These are phyloP conservation scores for Clarias gariepinus DNA, from an alignment of 2,113 vertebrate species.

Conservation along the genomic window DNA sequence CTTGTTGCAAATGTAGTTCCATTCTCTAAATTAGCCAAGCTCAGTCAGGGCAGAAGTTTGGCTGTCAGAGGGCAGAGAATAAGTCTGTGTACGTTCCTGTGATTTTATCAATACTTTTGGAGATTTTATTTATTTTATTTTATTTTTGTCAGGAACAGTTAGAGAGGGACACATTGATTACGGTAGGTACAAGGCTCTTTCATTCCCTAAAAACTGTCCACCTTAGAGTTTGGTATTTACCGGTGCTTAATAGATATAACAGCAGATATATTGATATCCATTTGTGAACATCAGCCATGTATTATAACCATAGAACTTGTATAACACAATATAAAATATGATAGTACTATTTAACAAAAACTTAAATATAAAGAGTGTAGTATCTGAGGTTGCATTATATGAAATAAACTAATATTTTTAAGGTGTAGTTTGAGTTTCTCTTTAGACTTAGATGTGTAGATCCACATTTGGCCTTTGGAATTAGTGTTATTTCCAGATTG, in stretches of 20 bases:
- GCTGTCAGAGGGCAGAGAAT: constrained; percentile 51
- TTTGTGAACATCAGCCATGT: neutral
- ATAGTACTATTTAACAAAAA: neutral
- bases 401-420: neutral
- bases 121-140: too few species aligned
- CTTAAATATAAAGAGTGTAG: neutral
- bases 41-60: constrained; percentile 68
- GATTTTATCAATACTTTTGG: constrained; percentile 20
- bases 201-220: too few species aligned
- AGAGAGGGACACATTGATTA: constrained; percentile 22
- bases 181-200: constrained; percentile 41
- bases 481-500: neutral
- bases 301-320: neutral
- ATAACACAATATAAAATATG: neutral
- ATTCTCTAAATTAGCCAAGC: constrained; percentile 52
- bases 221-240: too few species aligned
- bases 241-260: neutral
- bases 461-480: neutral
- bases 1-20: constrained; percentile 28
- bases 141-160: neutral
- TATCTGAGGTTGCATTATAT: neutral
- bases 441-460: neutral
- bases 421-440: neutral
- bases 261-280: neutral
- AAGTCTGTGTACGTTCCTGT: constrained; percentile 19